phyloP scores from a whole-genome alignment of 2,797 vertebrate species.

The Siniperca undulata region DNA sequence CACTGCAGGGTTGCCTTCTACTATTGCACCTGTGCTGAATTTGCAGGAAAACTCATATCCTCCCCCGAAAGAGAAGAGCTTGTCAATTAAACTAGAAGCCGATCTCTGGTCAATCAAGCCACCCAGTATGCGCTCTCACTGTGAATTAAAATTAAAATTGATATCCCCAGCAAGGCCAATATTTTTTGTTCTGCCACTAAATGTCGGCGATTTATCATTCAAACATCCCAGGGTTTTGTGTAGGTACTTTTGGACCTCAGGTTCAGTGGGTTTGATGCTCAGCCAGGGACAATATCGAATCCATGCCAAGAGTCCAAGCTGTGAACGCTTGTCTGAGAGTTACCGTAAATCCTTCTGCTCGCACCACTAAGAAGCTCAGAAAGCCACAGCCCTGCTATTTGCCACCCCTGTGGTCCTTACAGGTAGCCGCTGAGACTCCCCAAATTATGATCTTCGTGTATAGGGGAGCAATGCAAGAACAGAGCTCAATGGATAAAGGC shows the following conservation, averaged over 20 bases:
- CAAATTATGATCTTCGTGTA: constrained; percentile 80
- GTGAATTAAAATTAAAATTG: constrained; percentile 87
- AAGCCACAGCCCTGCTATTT: constrained; percentile 84
- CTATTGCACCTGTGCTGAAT: constrained; percentile 82
- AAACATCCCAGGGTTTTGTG: constrained; percentile 88
- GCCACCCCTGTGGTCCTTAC: constrained; percentile 85
- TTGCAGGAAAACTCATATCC: constrained; percentile 76
- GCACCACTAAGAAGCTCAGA: constrained; percentile 86
- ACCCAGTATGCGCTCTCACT: constrained; percentile 81
- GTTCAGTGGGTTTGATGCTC: constrained; percentile 87
- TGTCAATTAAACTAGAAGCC: constrained; percentile 78
- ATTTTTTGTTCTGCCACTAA: constrained; percentile 87
- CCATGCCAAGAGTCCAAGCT: constrained; percentile 88
- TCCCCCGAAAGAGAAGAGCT: constrained; percentile 62
- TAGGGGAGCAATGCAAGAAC: constrained; percentile 79
- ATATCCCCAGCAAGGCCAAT: constrained; percentile 86
- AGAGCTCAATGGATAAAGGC: constrained; percentile 82
- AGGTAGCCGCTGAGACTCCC: constrained; percentile 83
- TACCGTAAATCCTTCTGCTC: constrained; percentile 89
- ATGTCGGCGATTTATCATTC: constrained; percentile 88
- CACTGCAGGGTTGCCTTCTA: constrained; percentile 62
- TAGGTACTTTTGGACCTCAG: constrained; percentile 87
- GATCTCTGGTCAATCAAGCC: constrained; percentile 81
- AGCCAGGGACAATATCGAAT: constrained; percentile 88
- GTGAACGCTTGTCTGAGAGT: constrained; percentile 90